These are phyloP conservation scores for Ptiloglossa arizonensis DNA, from an alignment of 1,140 invertebrate species.

Conservation along the genomic window DNA sequence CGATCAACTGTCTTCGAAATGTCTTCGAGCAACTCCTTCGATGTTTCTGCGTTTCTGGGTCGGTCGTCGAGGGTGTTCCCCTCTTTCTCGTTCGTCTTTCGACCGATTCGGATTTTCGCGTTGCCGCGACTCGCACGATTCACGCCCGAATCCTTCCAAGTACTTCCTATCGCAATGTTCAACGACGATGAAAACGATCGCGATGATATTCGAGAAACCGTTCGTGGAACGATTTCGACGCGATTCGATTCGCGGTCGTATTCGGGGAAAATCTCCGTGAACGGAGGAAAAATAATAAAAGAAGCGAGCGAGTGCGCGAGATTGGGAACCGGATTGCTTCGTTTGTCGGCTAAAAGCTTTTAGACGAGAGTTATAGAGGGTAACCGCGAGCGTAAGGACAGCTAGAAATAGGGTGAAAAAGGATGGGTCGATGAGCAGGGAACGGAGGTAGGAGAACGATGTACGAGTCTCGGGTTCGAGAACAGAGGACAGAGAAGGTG, in stretches of 20 bases:
- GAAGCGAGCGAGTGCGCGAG: not conserved
- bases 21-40: too few relatives aligned
- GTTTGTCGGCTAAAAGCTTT: conserved; percentile 47
- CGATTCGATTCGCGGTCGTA: too few relatives aligned
- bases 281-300: not conserved
- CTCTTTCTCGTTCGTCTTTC: too few relatives aligned
- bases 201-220: too few relatives aligned
- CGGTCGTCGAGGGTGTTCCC: too few relatives aligned
- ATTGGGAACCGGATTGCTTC: conserved; percentile 10
- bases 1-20: too few relatives aligned
- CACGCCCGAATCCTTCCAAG: too few relatives aligned
- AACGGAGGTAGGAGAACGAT: not conserved
- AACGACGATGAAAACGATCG: too few relatives aligned
- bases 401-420: conserved; percentile 16
- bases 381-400: conserved; percentile 14
- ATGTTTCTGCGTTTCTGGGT: too few relatives aligned
- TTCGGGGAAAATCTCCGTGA: not conserved
- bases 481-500: not conserved
- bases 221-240: too few relatives aligned
- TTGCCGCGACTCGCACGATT: too few relatives aligned
- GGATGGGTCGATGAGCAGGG: not conserved
- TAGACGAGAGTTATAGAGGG: not conserved
- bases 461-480: not conserved
- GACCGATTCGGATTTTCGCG: not conserved
- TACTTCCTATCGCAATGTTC: too few relatives aligned